Conservation (phyloP, 2,888 invertebrate genomes). For the Drosophila nr. fundita region DNA sequence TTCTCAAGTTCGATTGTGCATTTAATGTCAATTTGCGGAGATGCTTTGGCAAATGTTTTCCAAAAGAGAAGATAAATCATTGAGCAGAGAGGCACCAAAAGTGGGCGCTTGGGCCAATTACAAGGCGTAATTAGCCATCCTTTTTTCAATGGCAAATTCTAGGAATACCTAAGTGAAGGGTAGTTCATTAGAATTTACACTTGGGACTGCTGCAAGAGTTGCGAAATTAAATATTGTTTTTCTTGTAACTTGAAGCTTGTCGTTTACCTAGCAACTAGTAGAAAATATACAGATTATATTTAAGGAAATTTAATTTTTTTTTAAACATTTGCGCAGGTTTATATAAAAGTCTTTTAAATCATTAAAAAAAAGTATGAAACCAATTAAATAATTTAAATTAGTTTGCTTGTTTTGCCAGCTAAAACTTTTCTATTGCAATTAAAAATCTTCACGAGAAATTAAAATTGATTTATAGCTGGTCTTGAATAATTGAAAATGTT, state of each 20-base stretch:
- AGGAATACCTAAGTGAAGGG: background rate
- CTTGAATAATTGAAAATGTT: slow-evolving; percentile 3
- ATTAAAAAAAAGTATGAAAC: background rate
- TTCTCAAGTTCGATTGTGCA: slow-evolving; percentile 67
- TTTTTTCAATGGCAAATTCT: background rate
- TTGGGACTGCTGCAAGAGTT: background rate
- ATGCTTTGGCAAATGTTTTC: slow-evolving; percentile 50
- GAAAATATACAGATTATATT: background rate
- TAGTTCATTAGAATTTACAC: background rate
- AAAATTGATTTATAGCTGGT: background rate
- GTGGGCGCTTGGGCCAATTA: slow-evolving; percentile 42
- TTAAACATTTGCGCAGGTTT: background rate
- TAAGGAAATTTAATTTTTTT: background rate
- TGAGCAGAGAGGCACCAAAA: slow-evolving; percentile 14
- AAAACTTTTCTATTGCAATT: background rate
- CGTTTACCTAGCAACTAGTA: background rate
- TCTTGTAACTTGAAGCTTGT: background rate
- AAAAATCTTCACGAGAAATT: background rate
- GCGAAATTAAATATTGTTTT: background rate
- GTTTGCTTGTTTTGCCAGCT: background rate
- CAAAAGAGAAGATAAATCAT: slow-evolving; percentile 63
- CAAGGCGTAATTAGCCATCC: slow-evolving; percentile 56
- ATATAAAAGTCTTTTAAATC: background rate
- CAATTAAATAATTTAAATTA: slow-evolving; percentile 1
- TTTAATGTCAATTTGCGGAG: slow-evolving; percentile 70